Base-by-base conservation (phyloP, 2,113 vertebrate species). In the Rana temporaria region DNA sequence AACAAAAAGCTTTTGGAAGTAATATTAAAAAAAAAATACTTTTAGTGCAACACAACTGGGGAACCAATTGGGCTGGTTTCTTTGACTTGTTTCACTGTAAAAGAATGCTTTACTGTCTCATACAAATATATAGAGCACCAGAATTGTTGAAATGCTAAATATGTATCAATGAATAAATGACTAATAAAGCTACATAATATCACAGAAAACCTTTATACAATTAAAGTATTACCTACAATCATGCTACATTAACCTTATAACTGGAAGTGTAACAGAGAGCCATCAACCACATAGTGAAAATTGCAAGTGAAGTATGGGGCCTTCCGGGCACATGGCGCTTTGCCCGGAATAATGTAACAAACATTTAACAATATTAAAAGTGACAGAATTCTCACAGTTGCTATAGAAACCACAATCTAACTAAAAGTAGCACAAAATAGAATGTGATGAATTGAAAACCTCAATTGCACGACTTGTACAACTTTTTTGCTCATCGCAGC, bases 361-460 rank as follows among this genome's bases (percentile, higher is more conserved):
- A 75, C 72, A 75, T 75, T 75, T 62, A 75, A 75, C 56, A 62
- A 75, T 75, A 57, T 75, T 75, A 75, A 75, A 75, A 56, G 32
- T 75, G 72, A 75, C 72, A 75, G 72, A 18, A 62, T 59, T 62
- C 72, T 42, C 56, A 20, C 55, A 38, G 71, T 75, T 75, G 42
- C 72, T 62, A 75, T 75, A 42, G 72, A 75, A 75, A 75, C 72
- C 72, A 75, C 72, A 60, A 75, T 34, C 56, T 62, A 32, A 62
- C 59, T 42, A 38, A 14, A 32, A n/a, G 22, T 34, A 38, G 53
- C 24, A 57, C 26, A 22, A 20, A 75, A 62, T 18, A 16, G 30
- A 24, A 42, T 62, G 38, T 30, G 24, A 19, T n/a, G 56, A 38
- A 30, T 34, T 30, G 19, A 62, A 62, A 75, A 60, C 26, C 59